Evolutionary conservation across 2,113 vertebrate genomes (phyloP), one percentile per base, ranked within the genome.

Genomic region (Nesogale talazaci): DNA sequence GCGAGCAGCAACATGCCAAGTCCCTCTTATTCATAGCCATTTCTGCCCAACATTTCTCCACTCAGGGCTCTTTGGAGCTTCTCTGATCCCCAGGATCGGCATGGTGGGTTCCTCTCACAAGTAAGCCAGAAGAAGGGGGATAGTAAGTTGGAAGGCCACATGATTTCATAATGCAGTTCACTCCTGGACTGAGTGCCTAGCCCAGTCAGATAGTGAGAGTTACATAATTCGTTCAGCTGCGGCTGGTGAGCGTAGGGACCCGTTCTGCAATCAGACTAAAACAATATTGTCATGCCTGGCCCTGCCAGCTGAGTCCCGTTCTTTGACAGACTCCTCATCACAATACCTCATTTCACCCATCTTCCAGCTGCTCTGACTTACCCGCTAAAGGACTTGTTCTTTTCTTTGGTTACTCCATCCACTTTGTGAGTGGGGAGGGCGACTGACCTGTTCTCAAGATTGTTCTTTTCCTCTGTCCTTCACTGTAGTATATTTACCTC

Each of bases 381-480:
- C 0, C 27, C 29, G 77, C 29, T 74, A 83, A 9, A n/a, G 11
- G 69, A 78, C 79, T 85, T 40, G 69, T 75, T 83, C 3, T 88
- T 83, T 86, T 61, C 59, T 76, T 69, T 34, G 72, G 86, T 76
- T 92, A 84, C 81, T 69, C 90, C 86, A 12, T 77, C 17, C 38
- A 46, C 76, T 65, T 3, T 1, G 90, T 12, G 77, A 52, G 81
- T 89, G 38, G 12, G 46, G 69, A 87, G 80, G 84, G 15, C 23
- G 81, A 86, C 81, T 78, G 75, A 82, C 90, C 7, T 90, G 38
- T 86, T 92, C 89, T 46, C 77, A 72, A 67, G 85, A 89, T 90
- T 83, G 78, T 91, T 88, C 70, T 56, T 93, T 67, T 83, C 79
- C 15, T 83, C 40, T 83, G 84, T 84, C 72, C 89, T 70, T 74